Conservation (phyloP, 2,888 invertebrate species). For the Cataglyphis rosenhaueri region DNA sequence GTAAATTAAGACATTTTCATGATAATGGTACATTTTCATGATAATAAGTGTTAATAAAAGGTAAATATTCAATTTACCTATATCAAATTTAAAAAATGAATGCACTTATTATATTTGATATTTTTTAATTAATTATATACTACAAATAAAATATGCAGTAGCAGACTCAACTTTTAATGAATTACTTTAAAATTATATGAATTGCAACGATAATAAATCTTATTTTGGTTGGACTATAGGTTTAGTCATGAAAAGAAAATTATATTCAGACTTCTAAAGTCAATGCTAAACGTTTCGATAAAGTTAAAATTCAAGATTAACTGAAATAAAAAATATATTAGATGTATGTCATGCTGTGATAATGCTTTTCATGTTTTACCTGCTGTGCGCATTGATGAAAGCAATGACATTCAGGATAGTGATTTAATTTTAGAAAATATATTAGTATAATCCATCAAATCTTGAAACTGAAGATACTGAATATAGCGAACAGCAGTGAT, state of each 20-base stretch:
- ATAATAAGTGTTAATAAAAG: too few species aligned
- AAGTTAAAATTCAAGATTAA: conserved; percentile 23
- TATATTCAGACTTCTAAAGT: conserved; percentile 9
- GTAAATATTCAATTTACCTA: too few species aligned
- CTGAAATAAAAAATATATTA: not conserved
- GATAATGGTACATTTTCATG: too few species aligned
- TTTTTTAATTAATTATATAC: too few species aligned
- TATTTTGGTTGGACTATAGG: not conserved
- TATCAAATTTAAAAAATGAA: too few species aligned
- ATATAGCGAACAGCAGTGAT: not conserved
- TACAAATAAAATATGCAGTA: too few species aligned
- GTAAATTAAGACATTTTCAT: too few species aligned
- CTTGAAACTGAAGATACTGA: not conserved
- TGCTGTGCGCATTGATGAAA: not conserved
- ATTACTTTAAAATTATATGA: too few species aligned
- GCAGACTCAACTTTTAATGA: too few species aligned
- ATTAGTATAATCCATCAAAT: not conserved
- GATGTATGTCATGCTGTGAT: not conserved
- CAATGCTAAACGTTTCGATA: conserved; percentile 11
- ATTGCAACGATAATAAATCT: too few species aligned
- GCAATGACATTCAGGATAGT: not conserved
- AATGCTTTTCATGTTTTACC: not conserved
- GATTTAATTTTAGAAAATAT: not conserved
- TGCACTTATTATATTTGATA: too few species aligned
- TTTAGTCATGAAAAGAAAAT: conserved; percentile 14